Base-by-base conservation (phyloP, 2,888 invertebrate genomes). In the Ceratothoa steindachneri region DNA sequence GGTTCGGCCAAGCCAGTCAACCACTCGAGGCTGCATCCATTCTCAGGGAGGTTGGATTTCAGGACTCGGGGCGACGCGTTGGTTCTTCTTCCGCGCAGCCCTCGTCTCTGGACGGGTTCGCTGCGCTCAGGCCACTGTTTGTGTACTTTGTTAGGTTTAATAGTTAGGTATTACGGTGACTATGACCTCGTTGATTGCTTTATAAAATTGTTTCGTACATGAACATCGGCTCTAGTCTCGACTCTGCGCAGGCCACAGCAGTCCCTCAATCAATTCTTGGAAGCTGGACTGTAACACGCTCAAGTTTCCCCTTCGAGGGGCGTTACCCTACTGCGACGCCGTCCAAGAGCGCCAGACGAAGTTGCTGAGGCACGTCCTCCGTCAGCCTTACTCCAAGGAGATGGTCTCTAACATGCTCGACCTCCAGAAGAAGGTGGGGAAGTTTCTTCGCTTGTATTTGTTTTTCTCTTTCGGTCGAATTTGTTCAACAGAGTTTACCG, bases 361-460 rank as follows among this genome's bases (percentile, higher is more conserved):
- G 51, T 86, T 97, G 41, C 85, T 97, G 30, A 87, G 93, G 80
- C 96, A 97, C 84, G 95, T 97, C 29, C 84, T 97, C 15, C 93
- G 95, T 82, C 97, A 97, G 83, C 95, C 96, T 0, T 97, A 97
- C 84, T 96, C 95, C 0, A 88, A 95, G 80, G 97, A 97, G 83
- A 95, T 97, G 93, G 93, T 97, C 81, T 95, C 94, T 81, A 92
- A 92, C 1, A 96, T 97, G 92, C 86, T 97, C 22, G 94, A 95
- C 55, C 86, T 97, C 27, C 96, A 94, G 83, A 96, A 96, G 84
- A 95, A 95, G 86, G 90, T 90, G 81, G n/a, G n/a, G n/a, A n/a
- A n/a, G n/a, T n/a, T n/a, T 70, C 80, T 69, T 2, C 12, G 31
- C 29, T 4, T 64, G 9, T 52, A n/a, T 60, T 7, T 60, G 19